Conservation (phyloP, 2,888 invertebrate species). For the Furcula furcula region DNA sequence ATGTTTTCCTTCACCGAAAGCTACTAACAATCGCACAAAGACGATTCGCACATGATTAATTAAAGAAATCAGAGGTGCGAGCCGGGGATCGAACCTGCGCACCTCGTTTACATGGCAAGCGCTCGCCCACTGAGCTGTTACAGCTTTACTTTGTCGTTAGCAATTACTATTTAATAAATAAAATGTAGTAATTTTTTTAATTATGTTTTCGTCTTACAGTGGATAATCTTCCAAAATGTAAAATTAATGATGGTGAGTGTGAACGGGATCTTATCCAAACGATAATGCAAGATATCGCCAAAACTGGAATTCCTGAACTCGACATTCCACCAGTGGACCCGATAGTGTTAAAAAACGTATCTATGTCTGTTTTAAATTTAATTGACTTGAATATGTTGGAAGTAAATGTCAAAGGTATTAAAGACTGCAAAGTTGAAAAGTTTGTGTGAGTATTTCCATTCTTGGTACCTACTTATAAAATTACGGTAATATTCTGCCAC, state of each 20-base stretch:
- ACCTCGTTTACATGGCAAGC: too few relatives aligned
- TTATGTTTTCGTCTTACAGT: constrained; percentile 13
- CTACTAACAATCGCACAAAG: too few relatives aligned
- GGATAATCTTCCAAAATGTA: constrained; percentile 16
- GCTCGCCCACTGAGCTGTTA: too few relatives aligned
- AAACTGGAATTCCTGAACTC: constrained; percentile 17
- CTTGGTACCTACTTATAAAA: too few relatives aligned
- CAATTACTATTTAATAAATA: too few relatives aligned
- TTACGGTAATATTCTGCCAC: too few relatives aligned
- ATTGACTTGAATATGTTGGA: constrained; percentile 18
- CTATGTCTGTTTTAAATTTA: constrained; percentile 13
- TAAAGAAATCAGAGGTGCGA: too few relatives aligned
- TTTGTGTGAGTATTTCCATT: constrained; percentile 17
- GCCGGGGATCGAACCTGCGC: too few relatives aligned
- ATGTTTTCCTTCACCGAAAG: too few relatives aligned
- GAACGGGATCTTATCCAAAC: constrained; percentile 5
- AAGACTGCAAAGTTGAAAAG: constrained; percentile 14
- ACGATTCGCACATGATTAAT: too few relatives aligned
- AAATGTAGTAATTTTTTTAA: too few relatives aligned
- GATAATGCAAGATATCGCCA: constrained; percentile 1
- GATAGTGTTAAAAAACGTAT: constrained; percentile 9
- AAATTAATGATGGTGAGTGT: constrained; percentile 19
- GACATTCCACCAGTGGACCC: constrained; percentile 20
- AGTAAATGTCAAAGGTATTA: constrained; percentile 17
- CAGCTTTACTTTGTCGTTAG: too few relatives aligned